Evolutionary conservation across 2,797 vertebrate genomes (phyloP).

Genomic region (Galagoides demidoff): DNA sequence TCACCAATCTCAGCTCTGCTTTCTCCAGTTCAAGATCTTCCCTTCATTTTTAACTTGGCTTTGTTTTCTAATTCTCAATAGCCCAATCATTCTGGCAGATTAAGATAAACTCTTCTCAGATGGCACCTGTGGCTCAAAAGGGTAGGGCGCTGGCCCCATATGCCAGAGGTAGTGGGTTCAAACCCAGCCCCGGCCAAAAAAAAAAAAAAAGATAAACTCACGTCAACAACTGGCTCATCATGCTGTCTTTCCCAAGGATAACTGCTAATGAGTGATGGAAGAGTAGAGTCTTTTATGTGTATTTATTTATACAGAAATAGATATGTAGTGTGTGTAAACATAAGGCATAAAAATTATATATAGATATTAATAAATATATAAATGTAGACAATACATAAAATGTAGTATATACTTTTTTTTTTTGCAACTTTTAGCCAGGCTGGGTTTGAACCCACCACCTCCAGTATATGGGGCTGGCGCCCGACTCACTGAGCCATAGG

Average conservation of each 20-base stretch:
- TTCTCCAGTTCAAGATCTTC: neutral
- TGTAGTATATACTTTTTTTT: too few relatives aligned
- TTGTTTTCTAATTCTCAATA: neutral
- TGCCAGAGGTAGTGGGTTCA: too few relatives aligned
- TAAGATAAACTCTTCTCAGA: neutral
- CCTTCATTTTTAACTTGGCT: neutral
- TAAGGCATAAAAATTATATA: neutral
- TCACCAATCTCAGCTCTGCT: neutral
- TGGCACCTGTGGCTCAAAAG: too few relatives aligned
- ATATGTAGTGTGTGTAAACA: neutral
- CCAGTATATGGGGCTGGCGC: too few relatives aligned
- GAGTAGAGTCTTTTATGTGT: neutral
- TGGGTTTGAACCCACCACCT: too few relatives aligned
- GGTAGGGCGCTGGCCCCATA: too few relatives aligned
- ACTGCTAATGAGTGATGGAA: neutral
- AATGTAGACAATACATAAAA: neutral
- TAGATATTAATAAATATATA: neutral
- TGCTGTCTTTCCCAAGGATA: neutral
- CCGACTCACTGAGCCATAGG: too few relatives aligned
- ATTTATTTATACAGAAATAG: neutral
- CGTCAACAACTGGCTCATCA: neutral
- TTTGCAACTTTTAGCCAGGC: too few relatives aligned
- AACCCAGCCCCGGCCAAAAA: too few relatives aligned
- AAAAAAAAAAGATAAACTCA: neutral
- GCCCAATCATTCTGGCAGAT: neutral